Evolutionary conservation across 2,113 vertebrate species (phyloP), one percentile per base, ranked within the genome.

Genomic region (Pachyramphus minor): DNA sequence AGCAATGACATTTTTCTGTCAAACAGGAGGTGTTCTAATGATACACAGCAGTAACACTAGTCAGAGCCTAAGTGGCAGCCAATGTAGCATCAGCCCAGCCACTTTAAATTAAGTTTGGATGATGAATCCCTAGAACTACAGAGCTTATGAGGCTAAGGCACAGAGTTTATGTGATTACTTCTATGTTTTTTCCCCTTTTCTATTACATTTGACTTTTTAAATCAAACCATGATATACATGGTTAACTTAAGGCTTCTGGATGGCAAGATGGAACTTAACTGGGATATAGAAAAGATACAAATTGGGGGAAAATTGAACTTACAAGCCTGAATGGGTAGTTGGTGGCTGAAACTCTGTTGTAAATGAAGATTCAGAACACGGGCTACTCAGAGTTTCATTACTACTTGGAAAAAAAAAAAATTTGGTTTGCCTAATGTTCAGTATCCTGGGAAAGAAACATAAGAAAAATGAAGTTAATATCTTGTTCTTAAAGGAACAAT

Each of bases 71-170:
- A 88, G 78, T 71, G 72, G 45, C 49, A 92, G 85, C 59, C 71
- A 79, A 84, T 24, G 53, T 37, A 82, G 39, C 77, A 93, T 47
- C 90, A 95, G 55, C 15, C 19, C 37, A 93, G 92, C 90, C 93
- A 93, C 55, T 94, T 94, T 42, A 96, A 88, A 96, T 95, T 76
- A 93, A 84, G 47, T 96, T 94, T 95, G 84, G 68, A 64, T 95
- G 84, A 92, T 71, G 58, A 93, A 80, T 76, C 67, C 41, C 31
- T 79, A 87, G 49, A 69, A 80, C 37, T 69, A 8, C 1, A 5
- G 23, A 87, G 22, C 16, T 87, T 80, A 68, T 80, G 66, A 86
- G 64, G 21, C 35, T 58, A 30, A 78, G 47, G 83, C 33, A 55
- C 31, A 82, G 45, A 69, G 31, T 82, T 80, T 74, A 60, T 76